Conservation (phyloP, 1,140 invertebrate species). For the Glomeris maerens region DNA sequence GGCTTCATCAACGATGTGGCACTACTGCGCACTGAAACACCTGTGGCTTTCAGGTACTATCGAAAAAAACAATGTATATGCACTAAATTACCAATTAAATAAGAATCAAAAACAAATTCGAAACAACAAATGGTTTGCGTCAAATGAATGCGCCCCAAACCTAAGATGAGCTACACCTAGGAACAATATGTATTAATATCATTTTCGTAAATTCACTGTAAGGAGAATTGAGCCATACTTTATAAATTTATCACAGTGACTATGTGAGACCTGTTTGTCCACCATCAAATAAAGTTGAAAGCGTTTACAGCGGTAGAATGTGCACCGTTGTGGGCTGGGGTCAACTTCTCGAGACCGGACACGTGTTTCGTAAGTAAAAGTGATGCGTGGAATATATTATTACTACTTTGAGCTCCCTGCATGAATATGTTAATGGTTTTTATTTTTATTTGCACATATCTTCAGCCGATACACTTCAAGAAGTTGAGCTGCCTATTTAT, state of each 20-base stretch:
- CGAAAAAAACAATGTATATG: neutral
- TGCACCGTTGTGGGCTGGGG: slow-evolving; percentile 73
- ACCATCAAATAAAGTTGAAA: slow-evolving; percentile 20
- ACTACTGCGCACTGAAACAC: slow-evolving; percentile 44
- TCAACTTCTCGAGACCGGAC: slow-evolving; percentile 59
- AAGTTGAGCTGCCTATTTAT: slow-evolving; percentile 68
- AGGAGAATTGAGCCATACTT: neutral
- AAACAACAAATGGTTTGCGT: neutral
- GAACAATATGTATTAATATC: neutral
- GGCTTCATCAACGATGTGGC: slow-evolving; percentile 70
- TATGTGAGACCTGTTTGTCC: slow-evolving; percentile 60
- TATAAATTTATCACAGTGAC: slow-evolving; percentile 32
- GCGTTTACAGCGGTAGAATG: slow-evolving; percentile 41
- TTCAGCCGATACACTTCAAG: slow-evolving; percentile 67
- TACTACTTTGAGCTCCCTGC: neutral
- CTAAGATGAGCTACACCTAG: neutral
- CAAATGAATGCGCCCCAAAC: neutral
- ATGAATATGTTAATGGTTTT: neutral
- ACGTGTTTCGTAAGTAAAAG: slow-evolving; percentile 57
- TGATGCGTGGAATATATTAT: neutral
- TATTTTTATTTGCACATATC: slow-evolving; percentile 5
- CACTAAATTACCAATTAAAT: neutral
- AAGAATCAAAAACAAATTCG: neutral
- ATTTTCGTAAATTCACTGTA: neutral
- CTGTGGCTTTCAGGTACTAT: slow-evolving; percentile 41